These are phyloP conservation scores for Rhopalosiphum nymphaeae DNA, from an alignment of 2,888 invertebrate species.

Conservation along the genomic window DNA sequence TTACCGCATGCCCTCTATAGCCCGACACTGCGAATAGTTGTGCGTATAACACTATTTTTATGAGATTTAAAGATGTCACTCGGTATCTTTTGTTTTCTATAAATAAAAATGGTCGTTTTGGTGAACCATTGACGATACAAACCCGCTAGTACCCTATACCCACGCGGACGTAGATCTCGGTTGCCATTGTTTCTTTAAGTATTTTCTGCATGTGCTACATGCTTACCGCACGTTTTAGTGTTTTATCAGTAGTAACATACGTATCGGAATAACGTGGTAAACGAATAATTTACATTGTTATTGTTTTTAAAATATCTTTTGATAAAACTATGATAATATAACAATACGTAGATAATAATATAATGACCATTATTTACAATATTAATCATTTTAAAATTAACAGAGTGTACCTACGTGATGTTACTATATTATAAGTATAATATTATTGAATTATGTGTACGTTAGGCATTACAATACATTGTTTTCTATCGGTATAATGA, in stretches of 20 bases:
- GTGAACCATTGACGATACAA: background rate
- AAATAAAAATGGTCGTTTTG: background rate
- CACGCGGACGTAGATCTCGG: background rate
- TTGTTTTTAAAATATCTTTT: background rate
- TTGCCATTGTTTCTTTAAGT: background rate
- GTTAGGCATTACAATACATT: background rate
- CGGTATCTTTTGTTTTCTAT: background rate
- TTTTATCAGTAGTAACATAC: background rate
- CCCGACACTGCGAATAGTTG: background rate
- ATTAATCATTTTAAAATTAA: background rate
- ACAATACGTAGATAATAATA: background rate
- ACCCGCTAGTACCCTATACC: background rate
- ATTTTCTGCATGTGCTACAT: background rate
- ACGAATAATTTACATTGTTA: background rate
- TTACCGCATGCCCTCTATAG: background rate
- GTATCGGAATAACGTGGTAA: background rate
- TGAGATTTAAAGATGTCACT: background rate
- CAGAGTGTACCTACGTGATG: background rate
- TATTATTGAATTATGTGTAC: background rate
- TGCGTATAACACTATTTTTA: background rate
- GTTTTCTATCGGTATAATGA: background rate
- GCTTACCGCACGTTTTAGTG: background rate
- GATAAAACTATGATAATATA: background rate
- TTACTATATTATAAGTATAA: background rate
- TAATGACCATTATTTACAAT: background rate